Evolutionary conservation across 2,888 invertebrate species (phyloP).

Genomic region (Isotomurus palustris): DNA sequence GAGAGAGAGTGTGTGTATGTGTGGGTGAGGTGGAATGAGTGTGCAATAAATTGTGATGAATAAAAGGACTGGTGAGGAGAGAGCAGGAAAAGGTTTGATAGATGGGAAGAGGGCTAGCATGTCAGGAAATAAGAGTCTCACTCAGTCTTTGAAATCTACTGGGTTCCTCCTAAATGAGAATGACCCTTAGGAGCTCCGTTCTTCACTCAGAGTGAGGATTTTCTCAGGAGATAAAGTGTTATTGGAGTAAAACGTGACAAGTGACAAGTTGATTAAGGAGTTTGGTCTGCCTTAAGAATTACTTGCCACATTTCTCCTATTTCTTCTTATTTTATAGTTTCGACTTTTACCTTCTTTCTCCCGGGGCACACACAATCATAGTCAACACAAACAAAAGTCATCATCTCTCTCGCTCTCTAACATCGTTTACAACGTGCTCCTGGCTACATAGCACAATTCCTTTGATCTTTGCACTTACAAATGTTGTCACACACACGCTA

Average conservation of each 20-base stretch:
- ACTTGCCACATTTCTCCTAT: neutral
- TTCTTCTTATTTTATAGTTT: constrained; percentile 4
- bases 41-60: constrained; percentile 14
- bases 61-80: constrained; percentile 9
- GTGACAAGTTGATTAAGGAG: constrained; percentile 19
- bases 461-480: no score
- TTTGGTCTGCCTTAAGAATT: constrained; percentile 3
- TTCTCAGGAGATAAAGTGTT: constrained; percentile 17
- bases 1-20: neutral
- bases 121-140: constrained; percentile 8
- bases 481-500: no score
- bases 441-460: no score
- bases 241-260: constrained; percentile 14
- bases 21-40: neutral
- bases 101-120: constrained; percentile 15
- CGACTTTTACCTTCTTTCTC: no score
- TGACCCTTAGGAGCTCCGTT: constrained; percentile 8
- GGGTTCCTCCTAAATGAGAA: constrained; percentile 8
- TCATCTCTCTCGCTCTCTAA: no score
- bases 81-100: constrained; percentile 13
- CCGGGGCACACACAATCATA: no score
- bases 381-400: no score
- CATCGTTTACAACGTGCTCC: no score
- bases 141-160: constrained; percentile 9
- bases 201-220: constrained; percentile 8